These are phyloP conservation scores for Anguilla rostrata DNA, from an alignment of 2,113 vertebrate genomes.

Conservation along the genomic window DNA sequence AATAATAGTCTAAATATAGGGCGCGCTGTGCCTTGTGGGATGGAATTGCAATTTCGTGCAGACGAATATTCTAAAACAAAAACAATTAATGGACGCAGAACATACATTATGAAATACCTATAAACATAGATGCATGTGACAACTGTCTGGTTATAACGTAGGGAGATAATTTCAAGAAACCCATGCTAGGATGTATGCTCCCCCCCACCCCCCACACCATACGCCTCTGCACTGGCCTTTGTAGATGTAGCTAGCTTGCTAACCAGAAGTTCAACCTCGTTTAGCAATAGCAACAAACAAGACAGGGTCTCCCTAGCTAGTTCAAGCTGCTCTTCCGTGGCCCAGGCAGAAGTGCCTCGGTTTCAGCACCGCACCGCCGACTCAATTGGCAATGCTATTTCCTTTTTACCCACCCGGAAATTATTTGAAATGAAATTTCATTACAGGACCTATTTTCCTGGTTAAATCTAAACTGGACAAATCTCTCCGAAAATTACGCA, in stretches of 20 bases:
- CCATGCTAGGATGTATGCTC: not conserved
- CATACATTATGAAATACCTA: not conserved
- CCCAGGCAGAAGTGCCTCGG: not conserved
- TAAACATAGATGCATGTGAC: not conserved
- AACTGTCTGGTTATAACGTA: not conserved
- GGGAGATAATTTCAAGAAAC: not conserved
- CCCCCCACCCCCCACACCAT: not conserved
- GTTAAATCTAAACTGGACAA: constrained; percentile 34
- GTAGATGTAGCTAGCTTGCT: not conserved
- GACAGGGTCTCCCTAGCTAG: not conserved
- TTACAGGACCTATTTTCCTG: not conserved
- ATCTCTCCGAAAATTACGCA: constrained; percentile 66
- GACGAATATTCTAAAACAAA: constrained; percentile 4
- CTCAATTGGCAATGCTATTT: not conserved
- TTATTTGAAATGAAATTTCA: not conserved
- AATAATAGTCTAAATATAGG: constrained; percentile 40
- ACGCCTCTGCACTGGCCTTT: not conserved
- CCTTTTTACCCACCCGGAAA: constrained; percentile 8
- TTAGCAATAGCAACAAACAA: not conserved
- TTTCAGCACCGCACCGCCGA: not conserved
- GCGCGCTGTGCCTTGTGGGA: constrained; percentile 39
- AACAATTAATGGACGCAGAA: not conserved
- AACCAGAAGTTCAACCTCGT: not conserved
- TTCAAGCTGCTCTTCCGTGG: not conserved
- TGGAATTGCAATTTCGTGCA: constrained; percentile 39